These are phyloP conservation scores for Hippoglossus hippoglossus DNA, from an alignment of 2,797 vertebrate species.

Conservation along the genomic window DNA sequence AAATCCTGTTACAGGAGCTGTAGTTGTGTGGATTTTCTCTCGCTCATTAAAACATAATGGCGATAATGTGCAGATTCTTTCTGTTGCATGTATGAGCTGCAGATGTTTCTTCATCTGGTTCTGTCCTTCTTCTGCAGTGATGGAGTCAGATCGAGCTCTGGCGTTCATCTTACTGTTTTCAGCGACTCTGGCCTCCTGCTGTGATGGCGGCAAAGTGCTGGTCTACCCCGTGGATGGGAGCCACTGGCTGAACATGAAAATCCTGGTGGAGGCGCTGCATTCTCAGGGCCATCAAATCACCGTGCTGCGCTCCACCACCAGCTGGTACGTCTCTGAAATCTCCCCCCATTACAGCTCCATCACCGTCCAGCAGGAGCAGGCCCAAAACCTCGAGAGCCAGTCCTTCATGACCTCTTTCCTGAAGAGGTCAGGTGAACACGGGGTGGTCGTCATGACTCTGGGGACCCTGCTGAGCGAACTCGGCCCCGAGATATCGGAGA, in stretches of 20 bases:
- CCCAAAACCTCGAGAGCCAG: slow-evolving; percentile 57
- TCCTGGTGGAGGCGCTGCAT: slow-evolving; percentile 64
- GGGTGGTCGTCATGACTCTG: slow-evolving; percentile 77
- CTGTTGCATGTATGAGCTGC: no score
- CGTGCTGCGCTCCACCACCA: slow-evolving; percentile 64
- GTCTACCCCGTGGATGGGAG: slow-evolving; percentile 74
- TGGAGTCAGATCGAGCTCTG: no score
- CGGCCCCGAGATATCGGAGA: slow-evolving; percentile 55
- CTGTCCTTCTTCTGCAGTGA: no score
- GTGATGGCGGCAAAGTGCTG: slow-evolving; percentile 61
- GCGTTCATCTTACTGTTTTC: slow-evolving; percentile 41
- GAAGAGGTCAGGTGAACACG: slow-evolving; percentile 62
- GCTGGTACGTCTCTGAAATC: slow-evolving; percentile 66
- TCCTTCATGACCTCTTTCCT: slow-evolving; percentile 51
- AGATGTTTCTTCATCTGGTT: no score
- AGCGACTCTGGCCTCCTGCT: slow-evolving; percentile 22
- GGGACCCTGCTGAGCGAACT: slow-evolving; percentile 66
- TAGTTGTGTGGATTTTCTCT: no score
- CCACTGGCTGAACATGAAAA: slow-evolving; percentile 77
- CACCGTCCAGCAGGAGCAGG: slow-evolving; percentile 49
- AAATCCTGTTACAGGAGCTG: no score
- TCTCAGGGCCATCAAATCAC: slow-evolving; percentile 70
- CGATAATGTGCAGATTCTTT: no score
- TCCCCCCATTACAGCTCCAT: slow-evolving; percentile 67
- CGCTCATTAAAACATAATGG: no score